Evolutionary conservation across 2,797 vertebrate species (phyloP), one percentile per base, ranked within the genome.

Genomic region (Halcyon badia): DNA sequence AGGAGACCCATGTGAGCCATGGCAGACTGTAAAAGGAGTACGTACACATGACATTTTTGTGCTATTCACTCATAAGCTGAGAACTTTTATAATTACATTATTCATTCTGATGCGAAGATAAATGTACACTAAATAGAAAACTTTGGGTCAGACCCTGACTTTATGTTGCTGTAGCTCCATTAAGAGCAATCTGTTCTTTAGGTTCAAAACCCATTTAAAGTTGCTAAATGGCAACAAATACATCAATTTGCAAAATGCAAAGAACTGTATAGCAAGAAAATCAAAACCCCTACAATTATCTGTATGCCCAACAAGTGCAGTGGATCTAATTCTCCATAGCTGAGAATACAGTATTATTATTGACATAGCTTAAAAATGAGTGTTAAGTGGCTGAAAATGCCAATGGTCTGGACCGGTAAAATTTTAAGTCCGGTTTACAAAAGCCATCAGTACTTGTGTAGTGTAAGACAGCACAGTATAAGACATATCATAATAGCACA

Each of bases 131-230:
- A 66, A 62, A 44, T 11, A 69, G 25, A 56, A 94, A 81, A 56
- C 10, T 51, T 87, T 26, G 15, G 7, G 35, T 73, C 62, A 77
- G 51, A 91, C 16, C 9, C 7, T 46, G 14, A 31, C 41, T 60
- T 71, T 14, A 14, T 60, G 57, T 49, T 81, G 14, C 24, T 68
- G 19, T 35, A 65, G 19, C 28, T 92, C 54, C 28, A 37, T 33
- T 76, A 44, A 6, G 2, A 81, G 28, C 22, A 72, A n/a, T 28
- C n/a, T 22, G 13, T 52, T 91, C 54, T 91, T 94, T 58, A 65
- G 33, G 42, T 83, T 83, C 44, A 78, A 87, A 94, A 89, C 18
- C 2, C 30, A 65, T 46, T 61, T 75, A 35, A 94, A 88, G 44
- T 58, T 75, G 57, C 41, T 92, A 89, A 48, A 61, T 83, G 33